A percentile compares a stretch with the other conserved stretches of the same genome.
Conservation (phyloP, 2,888 invertebrate genomes). For the Allacma fusca region DNA sequence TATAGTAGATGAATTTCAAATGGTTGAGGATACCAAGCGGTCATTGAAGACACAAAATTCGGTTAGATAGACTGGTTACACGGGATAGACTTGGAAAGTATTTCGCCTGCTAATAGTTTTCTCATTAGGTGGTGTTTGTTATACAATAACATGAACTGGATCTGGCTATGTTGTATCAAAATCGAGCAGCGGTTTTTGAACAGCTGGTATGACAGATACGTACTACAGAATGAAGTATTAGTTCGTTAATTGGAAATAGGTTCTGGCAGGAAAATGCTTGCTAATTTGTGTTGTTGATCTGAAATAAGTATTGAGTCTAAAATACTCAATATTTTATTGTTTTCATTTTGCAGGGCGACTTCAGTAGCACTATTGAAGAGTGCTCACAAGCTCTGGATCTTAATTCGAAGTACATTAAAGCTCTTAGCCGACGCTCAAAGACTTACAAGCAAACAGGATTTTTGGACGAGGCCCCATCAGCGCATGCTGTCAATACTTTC, state of each 20-base stretch:
- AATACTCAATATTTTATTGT: conserved; percentile 34
- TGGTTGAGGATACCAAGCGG: conserved; percentile 88
- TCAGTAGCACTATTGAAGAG: conserved; percentile 83
- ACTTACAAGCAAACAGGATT: conserved; percentile 83
- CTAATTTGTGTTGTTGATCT: too few species aligned
- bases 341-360: conserved; percentile 67
- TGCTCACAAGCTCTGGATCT: conserved; percentile 84
- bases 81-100: not conserved
- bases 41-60: conserved; percentile 86
- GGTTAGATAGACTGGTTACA: conserved; percentile 9
- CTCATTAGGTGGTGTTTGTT: not conserved
- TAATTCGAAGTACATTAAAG: conserved; percentile 88
- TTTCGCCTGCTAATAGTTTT: conserved; percentile 5
- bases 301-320: conserved; percentile 11
- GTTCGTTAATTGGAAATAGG: too few species aligned
- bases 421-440: conserved; percentile 82
- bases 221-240: too few species aligned
- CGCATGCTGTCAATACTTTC: conserved; percentile 85
- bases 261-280: too few species aligned
- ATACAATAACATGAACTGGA: not conserved
- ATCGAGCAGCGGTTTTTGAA: conserved; percentile 94
- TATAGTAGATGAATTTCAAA: conserved; percentile 92
- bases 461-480: conserved; percentile 82
- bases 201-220: conserved; percentile 74
- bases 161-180: conserved; percentile 92